Evolutionary conservation across 2,113 vertebrate species (phyloP), one percentile per base, ranked within the genome.

Genomic region (Dasyornis broadbenti): DNA sequence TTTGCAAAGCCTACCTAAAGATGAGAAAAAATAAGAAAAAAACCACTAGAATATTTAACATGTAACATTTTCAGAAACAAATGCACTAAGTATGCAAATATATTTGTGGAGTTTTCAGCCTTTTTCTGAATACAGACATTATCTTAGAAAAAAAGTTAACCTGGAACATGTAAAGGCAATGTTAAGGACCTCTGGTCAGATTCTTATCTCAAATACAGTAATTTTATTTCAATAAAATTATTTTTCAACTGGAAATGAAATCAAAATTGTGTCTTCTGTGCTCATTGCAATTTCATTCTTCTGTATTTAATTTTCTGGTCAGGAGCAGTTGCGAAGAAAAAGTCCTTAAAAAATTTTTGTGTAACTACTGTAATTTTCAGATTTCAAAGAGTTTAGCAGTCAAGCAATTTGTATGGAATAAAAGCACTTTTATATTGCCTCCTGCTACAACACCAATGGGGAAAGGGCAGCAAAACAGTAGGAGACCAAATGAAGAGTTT

Each of bases 401-500:
- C 90, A 95, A 97, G 54, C 31, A 56, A 59, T 91, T 97, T 93
- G 71, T 94, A 82, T 80, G 89, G 78, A 95, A 96, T 96, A 96
- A 94, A 89, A 94, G 31, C 75, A 88, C 68, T 97, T 97, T 97
- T 92, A 52, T 96, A 95, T 91, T 91, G 72, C 86, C 86, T 96
- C 86, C 96, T 95, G 91, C 95, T 96, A 95, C 53, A 82, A 16
- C 18, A 89, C 47, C 93, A 91, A 31, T 88, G 61, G 53, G 47
- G 57, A 97, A 96, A 97, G 96, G 97, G 95, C 94, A 98, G 82
- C 83, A 93, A 96, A 97, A 92, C 95, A 88, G 88, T 86, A n/a
- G 91, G 95, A 94, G 90, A 91, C 23, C 83, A 97, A 98, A 97
- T 96, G 92, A 97, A 94, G 90, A 69, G 50, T 82, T 92, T 93